Evolutionary conservation across 2,797 vertebrate genomes (phyloP).

Genomic region (Avahi laniger): DNA sequence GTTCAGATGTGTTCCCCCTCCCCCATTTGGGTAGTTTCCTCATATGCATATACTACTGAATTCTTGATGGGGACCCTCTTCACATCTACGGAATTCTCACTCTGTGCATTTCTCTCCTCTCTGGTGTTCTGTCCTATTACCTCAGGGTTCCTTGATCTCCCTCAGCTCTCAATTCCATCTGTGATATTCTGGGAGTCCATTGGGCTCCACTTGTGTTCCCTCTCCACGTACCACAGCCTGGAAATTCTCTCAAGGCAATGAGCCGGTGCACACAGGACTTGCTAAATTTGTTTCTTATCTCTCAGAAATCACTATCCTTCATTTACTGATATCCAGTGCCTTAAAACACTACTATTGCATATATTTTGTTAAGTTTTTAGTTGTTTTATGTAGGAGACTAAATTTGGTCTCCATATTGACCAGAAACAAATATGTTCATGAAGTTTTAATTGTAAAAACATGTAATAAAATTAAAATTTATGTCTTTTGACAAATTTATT

Average conservation of each 20-base stretch:
- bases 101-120: not conserved
- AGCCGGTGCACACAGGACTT: not conserved
- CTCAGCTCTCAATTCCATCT: not conserved
- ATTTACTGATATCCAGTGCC: not conserved
- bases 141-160: not conserved
- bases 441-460: not conserved
- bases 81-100: too few relatives aligned
- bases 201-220: too few relatives aligned
- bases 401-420: not conserved
- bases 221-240: not conserved
- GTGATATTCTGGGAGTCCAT: accelerated
- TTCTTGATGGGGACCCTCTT: not conserved
- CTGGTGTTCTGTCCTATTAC: not conserved
- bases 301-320: not conserved
- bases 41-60: not conserved
- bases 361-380: not conserved
- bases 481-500: not conserved
- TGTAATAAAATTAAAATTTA: not conserved
- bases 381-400: not conserved
- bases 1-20: not conserved
- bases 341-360: not conserved
- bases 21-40: not conserved
- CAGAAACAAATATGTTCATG: not conserved
- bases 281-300: not conserved
- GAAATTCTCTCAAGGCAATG: not conserved